A percentile compares a stretch with the other conserved stretches of the same genome.
These are phyloP conservation scores for Dryomyza anilis DNA, from an alignment of 2,888 invertebrate species.

Conservation along the genomic window DNA sequence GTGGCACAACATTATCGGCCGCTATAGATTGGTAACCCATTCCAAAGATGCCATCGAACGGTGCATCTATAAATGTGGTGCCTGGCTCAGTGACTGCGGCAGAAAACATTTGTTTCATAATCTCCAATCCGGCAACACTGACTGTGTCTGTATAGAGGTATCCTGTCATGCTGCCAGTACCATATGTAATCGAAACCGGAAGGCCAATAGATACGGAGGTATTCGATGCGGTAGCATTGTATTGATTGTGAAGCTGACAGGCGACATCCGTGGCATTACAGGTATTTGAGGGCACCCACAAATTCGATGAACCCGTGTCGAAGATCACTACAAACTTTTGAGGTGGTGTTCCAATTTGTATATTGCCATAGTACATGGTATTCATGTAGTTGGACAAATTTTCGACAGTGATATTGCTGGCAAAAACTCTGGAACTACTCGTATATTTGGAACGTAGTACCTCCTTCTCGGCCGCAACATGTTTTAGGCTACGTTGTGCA, in stretches of 20 bases:
- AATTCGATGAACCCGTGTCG: conserved; percentile 85
- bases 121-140: conserved; percentile 69
- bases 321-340: conserved; percentile 93
- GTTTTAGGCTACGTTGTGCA: conserved; percentile 12
- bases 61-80: conserved; percentile 89
- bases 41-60: conserved; percentile 97
- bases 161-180: conserved; percentile 90
- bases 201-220: conserved; percentile 88
- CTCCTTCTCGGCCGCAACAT: conserved; percentile 31
- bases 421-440: background rate
- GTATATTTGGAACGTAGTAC: conserved; percentile 35
- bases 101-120: conserved; percentile 85
- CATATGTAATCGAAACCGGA: conserved; percentile 88
- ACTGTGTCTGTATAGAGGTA: conserved; percentile 90
- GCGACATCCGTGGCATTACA: conserved; percentile 90
- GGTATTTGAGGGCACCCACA: conserved; percentile 97
- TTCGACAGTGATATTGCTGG: conserved; percentile 30
- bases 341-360: conserved; percentile 85
- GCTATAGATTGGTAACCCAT: conserved; percentile 86
- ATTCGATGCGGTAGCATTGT: conserved; percentile 82
- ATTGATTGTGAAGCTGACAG: conserved; percentile 93
- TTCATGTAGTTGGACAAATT: conserved; percentile 88
- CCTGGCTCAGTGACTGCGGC: conserved; percentile 94
- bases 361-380: conserved; percentile 92
- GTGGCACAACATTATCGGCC: conserved; percentile 85